Evolutionary conservation across 2,888 invertebrate species (phyloP).

Genomic region (Mimachlamys varia): DNA sequence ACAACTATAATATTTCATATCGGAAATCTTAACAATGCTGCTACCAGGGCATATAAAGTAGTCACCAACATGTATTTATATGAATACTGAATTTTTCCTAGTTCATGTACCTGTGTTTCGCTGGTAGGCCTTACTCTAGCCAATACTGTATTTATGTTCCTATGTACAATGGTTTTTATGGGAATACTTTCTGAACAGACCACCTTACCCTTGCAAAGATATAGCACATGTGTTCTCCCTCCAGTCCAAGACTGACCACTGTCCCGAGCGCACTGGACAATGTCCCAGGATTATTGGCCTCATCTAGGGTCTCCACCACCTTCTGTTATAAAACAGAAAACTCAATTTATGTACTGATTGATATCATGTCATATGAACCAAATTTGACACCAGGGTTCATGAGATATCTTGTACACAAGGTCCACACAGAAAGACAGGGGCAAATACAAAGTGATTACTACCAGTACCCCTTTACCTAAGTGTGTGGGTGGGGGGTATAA

Average conservation of each 20-base stretch:
- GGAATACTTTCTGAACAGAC: no score
- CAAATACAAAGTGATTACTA: no score
- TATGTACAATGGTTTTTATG: no score
- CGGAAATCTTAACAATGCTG: not conserved
- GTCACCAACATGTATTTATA: not conserved
- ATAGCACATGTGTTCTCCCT: conserved; percentile 88
- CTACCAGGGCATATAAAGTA: not conserved
- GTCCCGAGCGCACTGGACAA: conserved; percentile 77
- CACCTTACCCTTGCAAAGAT: conserved; percentile 86
- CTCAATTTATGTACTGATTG: not conserved
- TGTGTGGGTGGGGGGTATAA: no score
- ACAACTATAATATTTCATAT: not conserved
- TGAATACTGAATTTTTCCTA: no score
- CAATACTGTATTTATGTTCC: no score
- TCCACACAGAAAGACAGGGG: no score
- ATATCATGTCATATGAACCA: no score
- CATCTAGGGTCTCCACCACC: conserved; percentile 73
- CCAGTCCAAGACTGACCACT: conserved; percentile 85
- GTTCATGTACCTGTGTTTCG: not conserved
- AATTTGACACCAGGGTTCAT: no score
- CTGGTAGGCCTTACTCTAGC: no score
- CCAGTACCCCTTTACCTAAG: no score
- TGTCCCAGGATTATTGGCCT: conserved; percentile 67
- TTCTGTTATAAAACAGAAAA: conserved; percentile 65
- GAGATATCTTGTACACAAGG: no score